These are phyloP conservation scores for Euphydryas editha DNA, from an alignment of 2,888 invertebrate species.

Conservation along the genomic window DNA sequence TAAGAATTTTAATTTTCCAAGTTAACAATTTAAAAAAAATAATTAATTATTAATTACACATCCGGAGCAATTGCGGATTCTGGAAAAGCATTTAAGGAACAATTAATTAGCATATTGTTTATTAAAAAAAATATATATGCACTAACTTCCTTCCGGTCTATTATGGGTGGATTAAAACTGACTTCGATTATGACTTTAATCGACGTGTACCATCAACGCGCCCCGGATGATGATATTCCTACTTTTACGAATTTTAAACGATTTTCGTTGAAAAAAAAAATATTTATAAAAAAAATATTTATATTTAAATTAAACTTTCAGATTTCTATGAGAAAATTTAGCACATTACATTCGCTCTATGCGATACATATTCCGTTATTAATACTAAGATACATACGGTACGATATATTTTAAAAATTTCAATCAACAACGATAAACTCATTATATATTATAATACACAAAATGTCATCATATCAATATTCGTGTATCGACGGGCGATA, in stretches of 20 bases:
- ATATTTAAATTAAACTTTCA: neutral
- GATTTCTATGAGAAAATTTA: slow-evolving; percentile 5
- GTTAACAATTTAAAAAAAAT: too few relatives aligned
- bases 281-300: neutral
- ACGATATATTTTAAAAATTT: slow-evolving; percentile 10
- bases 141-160: too few relatives aligned
- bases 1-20: too few relatives aligned
- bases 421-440: neutral
- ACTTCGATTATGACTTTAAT: too few relatives aligned
- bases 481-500: neutral
- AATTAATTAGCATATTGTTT: too few relatives aligned
- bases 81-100: too few relatives aligned
- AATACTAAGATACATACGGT: neutral
- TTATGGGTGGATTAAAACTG: too few relatives aligned
- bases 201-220: too few relatives aligned
- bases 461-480: neutral
- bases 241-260: slow-evolving; percentile 5
- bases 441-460: too few relatives aligned
- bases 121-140: too few relatives aligned
- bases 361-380: neutral
- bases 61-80: too few relatives aligned
- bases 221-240: neutral
- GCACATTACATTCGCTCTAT: slow-evolving; percentile 5
- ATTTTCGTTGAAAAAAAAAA: slow-evolving; percentile 1
- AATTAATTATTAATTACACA: too few relatives aligned